phyloP scores from a whole-genome alignment of 1,140 invertebrate genomes.

The Nilaparvata lugens region DNA sequence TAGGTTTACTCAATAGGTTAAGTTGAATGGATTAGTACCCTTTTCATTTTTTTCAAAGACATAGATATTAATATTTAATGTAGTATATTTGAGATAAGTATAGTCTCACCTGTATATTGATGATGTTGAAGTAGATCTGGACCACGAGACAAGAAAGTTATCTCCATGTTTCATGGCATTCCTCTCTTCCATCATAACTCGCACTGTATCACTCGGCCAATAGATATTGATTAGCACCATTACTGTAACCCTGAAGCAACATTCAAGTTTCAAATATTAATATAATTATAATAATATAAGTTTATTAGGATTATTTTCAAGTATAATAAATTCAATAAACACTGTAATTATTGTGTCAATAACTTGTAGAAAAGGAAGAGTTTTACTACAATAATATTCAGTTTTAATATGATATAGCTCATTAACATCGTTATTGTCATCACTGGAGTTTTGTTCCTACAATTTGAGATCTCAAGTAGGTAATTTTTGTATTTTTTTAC shows the following conservation, averaged over 20 bases:
- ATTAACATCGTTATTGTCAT: too few relatives aligned
- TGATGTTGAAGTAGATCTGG: slow-evolving; percentile 49
- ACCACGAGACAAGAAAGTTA: slow-evolving; percentile 54
- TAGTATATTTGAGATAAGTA: neutral
- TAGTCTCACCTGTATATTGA: slow-evolving; percentile 49
- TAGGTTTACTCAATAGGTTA: neutral
- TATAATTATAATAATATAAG: too few relatives aligned
- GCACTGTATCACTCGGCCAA: slow-evolving; percentile 44
- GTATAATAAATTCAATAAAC: too few relatives aligned
- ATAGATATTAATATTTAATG: neutral
- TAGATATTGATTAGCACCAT: slow-evolving; percentile 33
- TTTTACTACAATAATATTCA: too few relatives aligned
- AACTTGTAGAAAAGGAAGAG: too few relatives aligned
- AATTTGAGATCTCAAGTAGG: too few relatives aligned
- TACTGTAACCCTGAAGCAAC: slow-evolving; percentile 37
- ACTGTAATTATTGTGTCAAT: too few relatives aligned
- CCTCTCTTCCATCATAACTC: slow-evolving; percentile 37
- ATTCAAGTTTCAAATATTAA: slow-evolving; percentile 27
- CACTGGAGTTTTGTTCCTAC: too few relatives aligned
- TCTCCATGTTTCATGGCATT: slow-evolving; percentile 43
- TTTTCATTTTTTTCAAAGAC: neutral
- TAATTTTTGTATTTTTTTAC: too few relatives aligned
- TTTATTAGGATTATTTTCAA: too few relatives aligned
- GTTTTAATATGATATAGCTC: too few relatives aligned
- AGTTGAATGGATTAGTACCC: neutral